Conservation (phyloP, 2,113 vertebrate genomes). For the Romanogobio albipinnatus region DNA sequence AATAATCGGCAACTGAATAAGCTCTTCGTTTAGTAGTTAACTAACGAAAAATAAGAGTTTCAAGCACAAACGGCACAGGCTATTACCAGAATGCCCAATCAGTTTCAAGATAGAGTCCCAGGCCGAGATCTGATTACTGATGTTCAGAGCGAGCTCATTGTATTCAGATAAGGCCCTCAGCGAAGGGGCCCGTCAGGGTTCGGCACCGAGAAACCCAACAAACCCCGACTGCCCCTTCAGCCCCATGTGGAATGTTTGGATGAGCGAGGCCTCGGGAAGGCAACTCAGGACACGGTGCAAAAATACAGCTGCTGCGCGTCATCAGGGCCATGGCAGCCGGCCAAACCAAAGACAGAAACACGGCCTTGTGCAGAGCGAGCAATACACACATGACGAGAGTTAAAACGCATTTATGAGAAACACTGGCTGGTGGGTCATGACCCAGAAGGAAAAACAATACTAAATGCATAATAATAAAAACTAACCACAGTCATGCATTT, state of each 20-base stretch:
- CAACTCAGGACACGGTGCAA: slow-evolving; percentile 74
- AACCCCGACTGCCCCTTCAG: slow-evolving; percentile 64
- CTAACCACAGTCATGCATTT: neutral
- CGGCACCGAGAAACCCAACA: slow-evolving; percentile 37
- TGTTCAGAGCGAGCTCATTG: neutral
- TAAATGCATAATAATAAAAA: neutral
- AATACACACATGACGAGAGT: neutral
- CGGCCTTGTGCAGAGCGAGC: slow-evolving; percentile 52
- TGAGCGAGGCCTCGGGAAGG: slow-evolving; percentile 74
- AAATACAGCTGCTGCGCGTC: slow-evolving; percentile 78
- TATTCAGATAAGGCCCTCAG: neutral
- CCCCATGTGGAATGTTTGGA: slow-evolving; percentile 76
- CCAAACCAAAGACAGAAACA: slow-evolving; percentile 71
- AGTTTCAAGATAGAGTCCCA: neutral
- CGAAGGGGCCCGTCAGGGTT: neutral
- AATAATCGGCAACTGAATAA: no score
- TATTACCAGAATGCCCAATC: no score
- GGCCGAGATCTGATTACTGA: neutral
- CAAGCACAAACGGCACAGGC: no score
- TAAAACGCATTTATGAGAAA: slow-evolving; percentile 2
- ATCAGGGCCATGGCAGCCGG: slow-evolving; percentile 68
- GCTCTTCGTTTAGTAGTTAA: no score
- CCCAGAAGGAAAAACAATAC: neutral
- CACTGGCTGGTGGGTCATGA: neutral
- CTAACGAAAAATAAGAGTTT: no score